A percentile compares a stretch with the other conserved stretches of the same genome.
Evolutionary conservation across 2,888 invertebrate genomes (phyloP).

Genomic region (Tetropium fuscum): DNA sequence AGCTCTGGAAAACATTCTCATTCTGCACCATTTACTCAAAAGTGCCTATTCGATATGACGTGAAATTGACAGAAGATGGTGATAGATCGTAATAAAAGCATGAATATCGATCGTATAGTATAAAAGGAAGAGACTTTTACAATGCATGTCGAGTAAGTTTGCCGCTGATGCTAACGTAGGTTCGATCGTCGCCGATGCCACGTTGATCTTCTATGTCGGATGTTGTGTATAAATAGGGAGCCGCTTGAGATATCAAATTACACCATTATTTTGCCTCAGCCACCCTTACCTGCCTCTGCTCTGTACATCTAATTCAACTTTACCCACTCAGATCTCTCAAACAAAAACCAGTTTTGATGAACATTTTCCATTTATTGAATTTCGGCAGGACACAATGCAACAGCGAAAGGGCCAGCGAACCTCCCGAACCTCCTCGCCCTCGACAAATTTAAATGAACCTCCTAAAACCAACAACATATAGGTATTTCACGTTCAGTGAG

Average conservation of each 20-base stretch:
- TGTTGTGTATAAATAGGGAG: conserved; percentile 59
- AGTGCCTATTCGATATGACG: no score
- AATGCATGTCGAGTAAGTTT: conserved; percentile 1
- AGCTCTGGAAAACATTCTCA: no score
- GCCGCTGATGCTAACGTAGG: neutral
- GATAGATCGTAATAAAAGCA: neutral
- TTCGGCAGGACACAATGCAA: no score
- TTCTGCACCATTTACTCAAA: no score
- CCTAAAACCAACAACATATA: no score
- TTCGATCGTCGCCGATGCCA: conserved; percentile 21
- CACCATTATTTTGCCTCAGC: conserved; percentile 61
- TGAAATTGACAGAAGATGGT: no score
- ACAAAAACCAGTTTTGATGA: conserved; percentile 24
- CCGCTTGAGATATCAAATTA: conserved; percentile 62
- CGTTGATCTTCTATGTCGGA: conserved; percentile 27
- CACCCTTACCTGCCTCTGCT: conserved; percentile 58
- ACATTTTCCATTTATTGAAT: conserved; percentile 21
- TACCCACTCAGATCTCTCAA: conserved; percentile 23
- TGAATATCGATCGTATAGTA: neutral
- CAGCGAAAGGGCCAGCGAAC: no score
- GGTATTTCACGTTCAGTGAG: no score
- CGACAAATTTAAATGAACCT: no score
- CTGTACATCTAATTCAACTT: conserved; percentile 24
- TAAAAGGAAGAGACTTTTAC: no score
- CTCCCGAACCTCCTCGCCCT: no score